Base-by-base conservation (phyloP, 2,113 vertebrate genomes). In the Ginglymostoma cirratum region DNA sequence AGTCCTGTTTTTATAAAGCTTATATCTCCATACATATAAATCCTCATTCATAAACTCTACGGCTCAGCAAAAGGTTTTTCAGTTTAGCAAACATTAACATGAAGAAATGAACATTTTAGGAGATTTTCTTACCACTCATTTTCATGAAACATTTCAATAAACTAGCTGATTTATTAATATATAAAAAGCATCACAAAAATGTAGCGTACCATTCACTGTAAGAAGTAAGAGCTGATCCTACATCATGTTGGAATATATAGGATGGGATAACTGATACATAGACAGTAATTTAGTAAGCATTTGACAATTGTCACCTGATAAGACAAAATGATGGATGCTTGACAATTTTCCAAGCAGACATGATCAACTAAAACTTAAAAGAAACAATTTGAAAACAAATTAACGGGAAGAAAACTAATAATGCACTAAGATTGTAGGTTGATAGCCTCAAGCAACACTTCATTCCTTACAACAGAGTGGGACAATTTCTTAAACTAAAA, bases 101-200 rank as follows among this genome's bases (percentile, higher is more conserved):
- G 55, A 2, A 38, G 30, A 92, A 93, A 38, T 66, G n/a, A 66
- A 93, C 66, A 92, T 3, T 15, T 30, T 34, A 55, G 38, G 55
- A 23, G 55, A 30, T 6, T 92, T 92, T 93, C 34, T 66, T 80
- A 38, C 15, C n/a, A 48, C 15, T 83, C 10, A 76, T 38, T 52
- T 30, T 34, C 38, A 48, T 65, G 48, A 61, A 42, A 93, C 70
- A 96, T 15, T 96, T 97, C 80, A 83, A 83, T 38, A 83, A 83
- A 42, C 38, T 83, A 38, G 38, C 38, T 83, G 5, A 7, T 83
- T 42, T 42, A 21, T 83, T 83, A 83, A 83, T 5, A 83, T 83
- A 38, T 19, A 34, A 76, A 34, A 76, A 1, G 42, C 19, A 83
- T 83, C 38, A 45, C 17, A 42, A 83, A 45, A 42, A 83, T 6